Evolutionary conservation across 2,797 vertebrate species (phyloP).

Genomic region (Liparis tanakae): DNA sequence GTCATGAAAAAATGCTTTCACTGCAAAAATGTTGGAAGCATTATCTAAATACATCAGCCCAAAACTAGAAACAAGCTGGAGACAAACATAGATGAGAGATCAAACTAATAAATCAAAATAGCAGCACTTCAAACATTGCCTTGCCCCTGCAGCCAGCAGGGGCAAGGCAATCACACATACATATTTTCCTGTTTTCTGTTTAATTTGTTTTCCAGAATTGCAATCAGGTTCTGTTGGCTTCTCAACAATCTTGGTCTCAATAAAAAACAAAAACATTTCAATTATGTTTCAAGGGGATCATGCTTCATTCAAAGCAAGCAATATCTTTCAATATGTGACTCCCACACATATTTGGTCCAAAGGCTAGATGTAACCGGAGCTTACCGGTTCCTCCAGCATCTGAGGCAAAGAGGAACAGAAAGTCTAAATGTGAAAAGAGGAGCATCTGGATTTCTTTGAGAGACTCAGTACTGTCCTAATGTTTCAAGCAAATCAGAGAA

Average conservation of each 20-base stretch:
- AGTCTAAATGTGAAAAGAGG: slow-evolving; percentile 1
- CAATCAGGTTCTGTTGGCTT: not conserved
- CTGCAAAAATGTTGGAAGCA: slow-evolving; percentile 19
- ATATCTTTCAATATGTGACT: slow-evolving; percentile 6
- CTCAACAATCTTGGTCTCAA: not conserved
- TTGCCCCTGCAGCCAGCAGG: no score
- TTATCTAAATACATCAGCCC: slow-evolving; percentile 35
- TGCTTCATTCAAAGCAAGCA: slow-evolving; percentile 7
- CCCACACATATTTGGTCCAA: not conserved
- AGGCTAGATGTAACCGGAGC: slow-evolving; percentile 6
- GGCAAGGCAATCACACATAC: slow-evolving; percentile 31
- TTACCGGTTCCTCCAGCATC: slow-evolving; percentile 18
- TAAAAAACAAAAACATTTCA: not conserved
- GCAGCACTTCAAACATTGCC: slow-evolving; percentile 46
- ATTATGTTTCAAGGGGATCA: slow-evolving; percentile 8
- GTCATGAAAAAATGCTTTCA: not conserved
- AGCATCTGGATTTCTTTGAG: not conserved
- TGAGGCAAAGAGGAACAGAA: slow-evolving; percentile 1
- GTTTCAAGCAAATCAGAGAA: not conserved
- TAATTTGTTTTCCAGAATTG: not conserved
- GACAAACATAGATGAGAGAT: slow-evolving; percentile 46
- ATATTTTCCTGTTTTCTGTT: not conserved
- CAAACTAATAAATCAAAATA: slow-evolving; percentile 46
- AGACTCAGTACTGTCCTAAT: slow-evolving; percentile 6
- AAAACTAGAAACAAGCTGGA: slow-evolving; percentile 47